Percentiles rank a stretch among this genome's conserved stretches.
phyloP scores from a whole-genome alignment of 1,140 invertebrate species.

The Conus ventricosus region DNA sequence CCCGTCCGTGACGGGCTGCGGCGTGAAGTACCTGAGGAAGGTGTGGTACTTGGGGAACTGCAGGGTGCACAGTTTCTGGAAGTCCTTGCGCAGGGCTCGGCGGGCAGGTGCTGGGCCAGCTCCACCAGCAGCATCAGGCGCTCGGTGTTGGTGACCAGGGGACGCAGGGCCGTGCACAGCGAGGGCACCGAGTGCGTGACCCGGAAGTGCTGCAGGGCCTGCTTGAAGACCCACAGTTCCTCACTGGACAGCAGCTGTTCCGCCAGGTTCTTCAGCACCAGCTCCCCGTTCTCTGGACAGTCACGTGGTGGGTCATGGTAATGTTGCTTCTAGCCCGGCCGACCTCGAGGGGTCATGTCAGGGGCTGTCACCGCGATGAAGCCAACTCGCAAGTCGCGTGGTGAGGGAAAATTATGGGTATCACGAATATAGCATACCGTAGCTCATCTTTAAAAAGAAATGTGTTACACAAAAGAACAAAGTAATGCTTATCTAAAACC shows the following conservation, averaged over 20 bases:
- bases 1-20: slow-evolving; percentile 49
- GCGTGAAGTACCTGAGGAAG: slow-evolving; percentile 51
- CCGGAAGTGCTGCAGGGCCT: slow-evolving; percentile 63
- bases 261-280: slow-evolving; percentile 60
- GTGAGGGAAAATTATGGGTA: too few relatives aligned
- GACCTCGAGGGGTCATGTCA: neutral
- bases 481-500: too few relatives aligned
- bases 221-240: slow-evolving; percentile 61
- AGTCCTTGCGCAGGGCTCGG: slow-evolving; percentile 60
- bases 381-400: too few relatives aligned
- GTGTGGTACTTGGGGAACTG: slow-evolving; percentile 64
- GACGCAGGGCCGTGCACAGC: slow-evolving; percentile 59
- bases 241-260: slow-evolving; percentile 58
- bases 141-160: slow-evolving; percentile 62
- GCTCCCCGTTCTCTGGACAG: slow-evolving; percentile 37
- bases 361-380: too few relatives aligned
- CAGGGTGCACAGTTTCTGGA: slow-evolving; percentile 62
- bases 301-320: neutral
- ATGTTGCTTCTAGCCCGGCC: neutral
- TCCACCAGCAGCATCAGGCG: slow-evolving; percentile 66
- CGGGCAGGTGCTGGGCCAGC: slow-evolving; percentile 58
- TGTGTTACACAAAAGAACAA: neutral
- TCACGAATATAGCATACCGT: too few relatives aligned
- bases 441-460: neutral
- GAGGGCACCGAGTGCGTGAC: slow-evolving; percentile 58